Percentiles rank a stretch among this genome's conserved stretches.
phyloP scores from a whole-genome alignment of 2,888 invertebrate species.

The Ophion slaviceki region DNA sequence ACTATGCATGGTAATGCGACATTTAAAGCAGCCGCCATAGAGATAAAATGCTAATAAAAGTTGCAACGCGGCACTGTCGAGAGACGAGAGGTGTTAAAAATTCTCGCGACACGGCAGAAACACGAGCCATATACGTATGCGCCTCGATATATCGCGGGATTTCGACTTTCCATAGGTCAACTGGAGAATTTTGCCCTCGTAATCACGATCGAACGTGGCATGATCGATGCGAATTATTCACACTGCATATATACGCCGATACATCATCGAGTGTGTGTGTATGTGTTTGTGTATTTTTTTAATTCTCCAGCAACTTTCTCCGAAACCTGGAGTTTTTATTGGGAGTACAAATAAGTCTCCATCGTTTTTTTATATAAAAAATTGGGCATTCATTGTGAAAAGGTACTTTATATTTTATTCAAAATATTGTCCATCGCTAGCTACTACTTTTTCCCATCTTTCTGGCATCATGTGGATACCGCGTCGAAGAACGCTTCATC shows the following conservation, averaged over 20 bases:
- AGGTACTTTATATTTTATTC: neutral
- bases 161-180: slow-evolving; percentile 65
- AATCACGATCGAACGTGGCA: slow-evolving; percentile 38
- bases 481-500: no score
- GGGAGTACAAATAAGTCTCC: no score
- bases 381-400: no score
- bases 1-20: slow-evolving; percentile 72
- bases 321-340: neutral
- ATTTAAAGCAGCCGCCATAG: slow-evolving; percentile 65
- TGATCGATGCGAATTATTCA: slow-evolving; percentile 57
- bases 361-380: no score
- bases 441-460: no score
- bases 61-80: slow-evolving; percentile 21
- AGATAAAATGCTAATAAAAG: slow-evolving; percentile 63
- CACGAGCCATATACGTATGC: slow-evolving; percentile 12
- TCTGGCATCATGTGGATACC: no score
- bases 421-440: neutral
- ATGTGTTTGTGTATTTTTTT: neutral
- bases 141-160: slow-evolving; percentile 39
- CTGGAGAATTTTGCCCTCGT: slow-evolving; percentile 39
- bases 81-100: slow-evolving; percentile 22
- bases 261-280: neutral
- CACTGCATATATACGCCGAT: slow-evolving; percentile 13
- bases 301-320: neutral
- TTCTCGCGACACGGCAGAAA: slow-evolving; percentile 46